Evolutionary conservation across 2,797 vertebrate genomes (phyloP), one percentile per base, ranked within the genome.

Genomic region (Muscicapa comitata): DNA sequence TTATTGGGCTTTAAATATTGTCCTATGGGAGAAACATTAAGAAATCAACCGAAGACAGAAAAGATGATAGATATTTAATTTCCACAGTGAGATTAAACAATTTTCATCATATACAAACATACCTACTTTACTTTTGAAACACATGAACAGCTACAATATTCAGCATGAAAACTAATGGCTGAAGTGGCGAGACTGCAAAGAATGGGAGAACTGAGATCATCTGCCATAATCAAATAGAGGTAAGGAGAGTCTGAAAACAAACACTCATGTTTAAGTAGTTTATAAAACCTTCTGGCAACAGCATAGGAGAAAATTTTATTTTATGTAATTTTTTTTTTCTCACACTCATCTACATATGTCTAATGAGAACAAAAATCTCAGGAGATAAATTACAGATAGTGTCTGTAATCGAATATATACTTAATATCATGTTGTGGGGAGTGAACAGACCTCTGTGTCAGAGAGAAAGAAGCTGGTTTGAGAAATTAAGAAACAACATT

Each of bases 61-160:
- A 86, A 92, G 4, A 86, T 15, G 26, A 78, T 35, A 94, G 47
- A 65, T 90, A 72, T 93, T 94, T 96, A 70, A 92, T 95, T 96
- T 87, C 88, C 86, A 86, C 79, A 71, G 74, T 92, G 53, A 97
- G 62, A 88, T 86, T 73, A 92, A 97, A 84, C 71, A 87, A 75
- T 72, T 94, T 68, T 89, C 85, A 90, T 87, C 57, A 90, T 78
- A 87, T 91, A 92, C 90, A 92, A 87, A 93, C 66, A 74, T 40
- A 76, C 37, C n/a, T 88, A 77, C 40, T 92, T 93, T 83, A 76
- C 86, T 88, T 91, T 80, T 86, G 71, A 42, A 54, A 88, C 38
- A 90, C 45, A 55, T 35, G n/a, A 94, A 73, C 40, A 90, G n/a
- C 33, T 76, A 96, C 48, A 95, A 74, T 67, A 86, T 57, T 90